Base-by-base conservation (phyloP, 2,797 vertebrate species). In the Pristis pectinata region DNA sequence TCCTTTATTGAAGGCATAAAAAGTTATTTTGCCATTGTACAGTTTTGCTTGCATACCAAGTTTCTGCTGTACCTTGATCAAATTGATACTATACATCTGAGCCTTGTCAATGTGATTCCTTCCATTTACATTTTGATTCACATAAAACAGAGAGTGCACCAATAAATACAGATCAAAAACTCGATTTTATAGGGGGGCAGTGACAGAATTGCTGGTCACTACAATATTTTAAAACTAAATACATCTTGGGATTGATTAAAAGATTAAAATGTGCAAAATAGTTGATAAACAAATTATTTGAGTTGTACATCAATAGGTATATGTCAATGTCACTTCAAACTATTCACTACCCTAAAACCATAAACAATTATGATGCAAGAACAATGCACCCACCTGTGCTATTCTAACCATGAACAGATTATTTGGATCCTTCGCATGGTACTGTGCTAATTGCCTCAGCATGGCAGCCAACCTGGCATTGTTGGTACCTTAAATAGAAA, bases 381-480 rank as follows among this genome's bases (percentile, higher is more conserved):
- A 87, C 4, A 30, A 0, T 59, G 44, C 94, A 94, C 95, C 96
- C 96, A 99, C 99, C 98, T 99, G 99, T 95, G 99, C 99, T 96
- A 99, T 96, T 95, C 99, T 97, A 96, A 99, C 99, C 99, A 99
- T 99, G 97, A 99, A 99, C 95, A 99, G 98, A 95, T 99, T 99
- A 97, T 99, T 99, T 64, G 99, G 99, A 96, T 99, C 99, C 97
- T 99, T 99, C 96, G 99, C 99, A 0, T 99, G 99, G 96, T 99
- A 99, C 95, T 99, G 99, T 41, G 99, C 99, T 70, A 99, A 97
- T 96, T 99, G 99, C 59, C 98, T 97, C 95, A 99, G 96, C 99
- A 99, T 99, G 0, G 99, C 99, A 0, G 99, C 99, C 96, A 99
- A 96, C 0, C 99, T 98, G 70, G 99, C 99, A 0, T 99, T 99